Percentiles rank a stretch among this genome's conserved stretches.
Conservation (phyloP, 2,888 invertebrate genomes). For the Conomelus anceps region DNA sequence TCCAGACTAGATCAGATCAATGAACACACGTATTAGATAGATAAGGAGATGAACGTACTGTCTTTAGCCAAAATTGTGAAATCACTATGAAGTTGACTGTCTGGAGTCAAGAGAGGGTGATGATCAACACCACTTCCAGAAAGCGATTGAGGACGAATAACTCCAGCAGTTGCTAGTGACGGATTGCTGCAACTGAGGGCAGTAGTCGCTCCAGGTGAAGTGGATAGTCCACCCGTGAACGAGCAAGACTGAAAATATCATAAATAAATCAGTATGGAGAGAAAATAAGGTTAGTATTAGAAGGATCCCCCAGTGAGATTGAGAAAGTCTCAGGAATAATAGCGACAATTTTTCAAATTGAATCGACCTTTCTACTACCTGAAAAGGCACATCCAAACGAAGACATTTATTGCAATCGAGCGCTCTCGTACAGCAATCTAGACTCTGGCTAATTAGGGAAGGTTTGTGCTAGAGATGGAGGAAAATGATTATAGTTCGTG, state of each 20-base stretch:
- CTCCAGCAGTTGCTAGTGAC: constrained; percentile 42
- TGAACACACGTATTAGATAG: background rate
- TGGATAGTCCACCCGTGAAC: constrained; percentile 39
- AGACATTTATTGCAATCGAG: no score
- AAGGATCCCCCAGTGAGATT: background rate
- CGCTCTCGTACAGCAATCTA: no score
- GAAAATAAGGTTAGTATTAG: background rate
- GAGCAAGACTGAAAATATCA: constrained; percentile 36
- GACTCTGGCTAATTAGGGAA: no score
- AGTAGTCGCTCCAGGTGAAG: constrained; percentile 33
- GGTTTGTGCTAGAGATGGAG: no score
- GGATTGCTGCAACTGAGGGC: constrained; percentile 37
- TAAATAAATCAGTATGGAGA: background rate
- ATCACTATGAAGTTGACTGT: constrained; percentile 53
- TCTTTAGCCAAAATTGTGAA: constrained; percentile 62
- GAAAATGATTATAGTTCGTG: no score
- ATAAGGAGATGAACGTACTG: constrained; percentile 43
- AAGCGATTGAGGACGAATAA: constrained; percentile 51
- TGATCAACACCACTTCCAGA: constrained; percentile 46
- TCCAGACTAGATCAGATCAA: background rate
- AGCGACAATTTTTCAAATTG: no score
- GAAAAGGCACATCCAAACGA: no score
- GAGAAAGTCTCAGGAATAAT: no score
- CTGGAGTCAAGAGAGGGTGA: constrained; percentile 41
- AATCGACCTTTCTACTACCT: no score